Conservation (phyloP, 2,113 vertebrate species). For the Mugil cephalus region DNA sequence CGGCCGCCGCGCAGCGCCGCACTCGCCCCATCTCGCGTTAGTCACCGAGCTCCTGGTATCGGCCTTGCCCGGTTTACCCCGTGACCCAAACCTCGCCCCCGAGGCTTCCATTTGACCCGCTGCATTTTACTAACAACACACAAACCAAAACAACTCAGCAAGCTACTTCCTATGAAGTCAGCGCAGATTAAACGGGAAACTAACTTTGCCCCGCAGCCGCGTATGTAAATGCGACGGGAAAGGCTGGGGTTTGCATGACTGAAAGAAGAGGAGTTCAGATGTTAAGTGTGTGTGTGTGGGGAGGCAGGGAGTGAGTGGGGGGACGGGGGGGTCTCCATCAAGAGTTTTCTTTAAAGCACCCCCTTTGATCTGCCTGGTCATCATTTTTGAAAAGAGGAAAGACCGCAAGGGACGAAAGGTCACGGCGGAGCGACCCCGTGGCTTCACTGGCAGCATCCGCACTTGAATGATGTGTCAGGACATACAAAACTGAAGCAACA, state of each 20-base stretch:
- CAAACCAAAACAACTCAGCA: slow-evolving; percentile 83
- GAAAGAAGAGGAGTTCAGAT: slow-evolving; percentile 72
- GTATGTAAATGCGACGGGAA: slow-evolving; percentile 74
- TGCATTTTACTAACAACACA: slow-evolving; percentile 88
- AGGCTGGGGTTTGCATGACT: slow-evolving; percentile 72
- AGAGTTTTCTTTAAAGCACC: slow-evolving; percentile 64
- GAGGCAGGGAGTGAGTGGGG: slow-evolving; percentile 13
- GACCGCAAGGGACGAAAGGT: slow-evolving; percentile 46
- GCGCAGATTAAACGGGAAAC: slow-evolving; percentile 69
- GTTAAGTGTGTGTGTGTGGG: slow-evolving; percentile 73
- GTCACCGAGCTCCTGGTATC: slow-evolving; percentile 32
- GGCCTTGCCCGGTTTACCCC: slow-evolving; percentile 50
- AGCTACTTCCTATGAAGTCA: slow-evolving; percentile 81
- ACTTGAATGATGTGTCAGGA: slow-evolving; percentile 42
- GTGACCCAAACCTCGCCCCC: slow-evolving; percentile 65
- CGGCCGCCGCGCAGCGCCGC: not conserved
- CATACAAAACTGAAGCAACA: slow-evolving; percentile 1
- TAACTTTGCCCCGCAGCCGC: slow-evolving; percentile 63
- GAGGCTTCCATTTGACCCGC: slow-evolving; percentile 81
- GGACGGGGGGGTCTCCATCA: slow-evolving; percentile 48
- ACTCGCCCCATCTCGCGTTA: slow-evolving; percentile 27
- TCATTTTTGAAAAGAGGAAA: slow-evolving; percentile 67
- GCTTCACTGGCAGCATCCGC: slow-evolving; percentile 20
- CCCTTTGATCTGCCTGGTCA: slow-evolving; percentile 80
- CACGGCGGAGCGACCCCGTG: slow-evolving; percentile 60